These are phyloP conservation scores for Hozukius guyotensis DNA, from an alignment of 2,797 vertebrate genomes.

Conservation along the genomic window DNA sequence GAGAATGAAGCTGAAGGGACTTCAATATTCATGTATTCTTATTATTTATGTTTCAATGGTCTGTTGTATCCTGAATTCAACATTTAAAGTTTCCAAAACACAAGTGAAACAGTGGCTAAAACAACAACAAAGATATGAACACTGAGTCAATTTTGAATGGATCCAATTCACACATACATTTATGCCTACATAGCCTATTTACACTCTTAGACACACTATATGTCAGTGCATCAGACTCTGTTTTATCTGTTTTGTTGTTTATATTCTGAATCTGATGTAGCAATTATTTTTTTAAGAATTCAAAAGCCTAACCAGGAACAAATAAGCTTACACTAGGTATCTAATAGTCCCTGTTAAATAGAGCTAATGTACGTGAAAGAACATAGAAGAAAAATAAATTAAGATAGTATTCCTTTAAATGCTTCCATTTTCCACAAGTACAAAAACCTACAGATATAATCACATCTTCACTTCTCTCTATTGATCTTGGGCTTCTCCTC, in stretches of 20 bases:
- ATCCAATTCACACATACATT: neutral
- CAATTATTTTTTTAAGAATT: neutral
- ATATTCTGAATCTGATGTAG: neutral
- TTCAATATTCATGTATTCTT: neutral
- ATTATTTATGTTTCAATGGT: neutral
- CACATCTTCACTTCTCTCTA: constrained; percentile 23
- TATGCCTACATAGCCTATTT: neutral
- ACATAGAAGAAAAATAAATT: neutral
- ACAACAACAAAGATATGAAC: neutral
- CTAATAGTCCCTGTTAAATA: neutral
- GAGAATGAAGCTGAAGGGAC: neutral
- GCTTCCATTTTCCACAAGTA: neutral
- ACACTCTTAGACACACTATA: neutral
- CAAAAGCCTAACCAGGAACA: neutral
- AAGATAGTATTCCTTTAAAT: neutral
- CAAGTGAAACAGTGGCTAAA: neutral
- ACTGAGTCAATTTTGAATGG: neutral
- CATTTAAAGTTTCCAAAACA: neutral
- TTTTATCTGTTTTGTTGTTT: no score
- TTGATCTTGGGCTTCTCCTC: constrained; percentile 48
- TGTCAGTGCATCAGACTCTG: neutral
- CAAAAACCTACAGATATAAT: constrained; percentile 18
- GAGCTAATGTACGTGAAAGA: neutral
- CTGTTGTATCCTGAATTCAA: neutral
- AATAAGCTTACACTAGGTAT: neutral